Conservation (phyloP, 2,113 vertebrate species). For the Nothocercus nigrocapillus region DNA sequence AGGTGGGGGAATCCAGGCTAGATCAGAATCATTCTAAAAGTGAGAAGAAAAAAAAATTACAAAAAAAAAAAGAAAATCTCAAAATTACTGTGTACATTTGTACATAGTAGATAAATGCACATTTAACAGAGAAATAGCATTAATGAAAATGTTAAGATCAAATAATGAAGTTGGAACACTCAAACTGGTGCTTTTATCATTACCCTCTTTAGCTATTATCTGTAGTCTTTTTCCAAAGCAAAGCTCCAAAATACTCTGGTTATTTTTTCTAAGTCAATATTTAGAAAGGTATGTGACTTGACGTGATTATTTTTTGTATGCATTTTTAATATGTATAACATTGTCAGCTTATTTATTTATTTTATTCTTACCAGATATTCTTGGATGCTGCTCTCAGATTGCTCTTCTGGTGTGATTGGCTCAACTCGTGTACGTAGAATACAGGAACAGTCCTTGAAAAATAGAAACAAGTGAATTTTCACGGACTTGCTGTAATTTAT, state of each 20-base stretch:
- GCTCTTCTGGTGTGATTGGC: conserved; percentile 88
- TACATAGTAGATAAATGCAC: no score
- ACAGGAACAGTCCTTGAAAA: conserved; percentile 93
- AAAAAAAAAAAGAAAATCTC: conserved; percentile 5
- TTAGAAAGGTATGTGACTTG: not conserved
- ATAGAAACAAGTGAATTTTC: not conserved
- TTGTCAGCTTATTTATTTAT: not conserved
- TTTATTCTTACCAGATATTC: conserved; percentile 87
- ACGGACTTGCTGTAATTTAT: not conserved
- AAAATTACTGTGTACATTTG: not conserved
- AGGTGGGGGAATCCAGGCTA: conserved; percentile 79
- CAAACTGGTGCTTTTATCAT: not conserved
- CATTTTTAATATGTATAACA: not conserved
- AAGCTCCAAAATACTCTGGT: not conserved
- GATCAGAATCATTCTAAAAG: conserved; percentile 81
- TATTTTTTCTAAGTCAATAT: not conserved
- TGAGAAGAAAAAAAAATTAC: conserved; percentile 14
- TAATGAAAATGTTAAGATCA: not conserved
- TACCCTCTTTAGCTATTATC: not conserved
- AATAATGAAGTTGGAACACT: not conserved
- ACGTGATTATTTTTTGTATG: not conserved
- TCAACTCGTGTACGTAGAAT: conserved; percentile 93
- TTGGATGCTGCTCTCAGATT: conserved; percentile 85
- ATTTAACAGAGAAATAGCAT: not conserved
- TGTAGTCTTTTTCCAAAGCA: not conserved